A percentile compares a stretch with the other conserved stretches of the same genome.
phyloP scores from a whole-genome alignment of 2,888 invertebrate species.

The Xanthia icteritia region DNA sequence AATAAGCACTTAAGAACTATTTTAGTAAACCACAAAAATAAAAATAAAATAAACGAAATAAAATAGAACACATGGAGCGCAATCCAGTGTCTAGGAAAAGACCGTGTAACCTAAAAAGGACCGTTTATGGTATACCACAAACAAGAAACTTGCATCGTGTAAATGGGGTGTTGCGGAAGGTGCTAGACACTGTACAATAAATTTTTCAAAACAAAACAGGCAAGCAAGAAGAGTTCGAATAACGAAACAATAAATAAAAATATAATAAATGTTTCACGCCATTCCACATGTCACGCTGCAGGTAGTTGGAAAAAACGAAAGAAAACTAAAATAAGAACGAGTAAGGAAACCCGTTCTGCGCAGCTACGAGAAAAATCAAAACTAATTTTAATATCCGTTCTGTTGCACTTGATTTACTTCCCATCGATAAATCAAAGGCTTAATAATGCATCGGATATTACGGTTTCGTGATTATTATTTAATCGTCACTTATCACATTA shows the following conservation, averaged over 20 bases:
- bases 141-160: background rate
- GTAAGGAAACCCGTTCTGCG: slow-evolving; percentile 23
- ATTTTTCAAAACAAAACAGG: background rate
- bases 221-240: no score
- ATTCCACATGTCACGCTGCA: slow-evolving; percentile 6
- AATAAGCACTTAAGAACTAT: no score
- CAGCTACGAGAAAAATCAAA: slow-evolving; percentile 34
- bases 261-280: slow-evolving; percentile 10
- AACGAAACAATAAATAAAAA: background rate
- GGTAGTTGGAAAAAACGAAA: slow-evolving; percentile 19
- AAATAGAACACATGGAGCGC: no score
- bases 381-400: slow-evolving; percentile 61
- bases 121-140: background rate
- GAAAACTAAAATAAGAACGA: slow-evolving; percentile 19
- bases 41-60: no score
- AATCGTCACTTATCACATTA: background rate
- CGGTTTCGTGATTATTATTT: background rate
- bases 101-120: no score
- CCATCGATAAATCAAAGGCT: slow-evolving; percentile 29
- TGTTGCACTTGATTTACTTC: slow-evolving; percentile 30
- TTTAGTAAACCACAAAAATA: no score
- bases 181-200: background rate
- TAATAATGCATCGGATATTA: slow-evolving; percentile 30
- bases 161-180: background rate
- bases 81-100: no score